Evolutionary conservation across 2,888 invertebrate species (phyloP).

Genomic region (Selenia dentaria): DNA sequence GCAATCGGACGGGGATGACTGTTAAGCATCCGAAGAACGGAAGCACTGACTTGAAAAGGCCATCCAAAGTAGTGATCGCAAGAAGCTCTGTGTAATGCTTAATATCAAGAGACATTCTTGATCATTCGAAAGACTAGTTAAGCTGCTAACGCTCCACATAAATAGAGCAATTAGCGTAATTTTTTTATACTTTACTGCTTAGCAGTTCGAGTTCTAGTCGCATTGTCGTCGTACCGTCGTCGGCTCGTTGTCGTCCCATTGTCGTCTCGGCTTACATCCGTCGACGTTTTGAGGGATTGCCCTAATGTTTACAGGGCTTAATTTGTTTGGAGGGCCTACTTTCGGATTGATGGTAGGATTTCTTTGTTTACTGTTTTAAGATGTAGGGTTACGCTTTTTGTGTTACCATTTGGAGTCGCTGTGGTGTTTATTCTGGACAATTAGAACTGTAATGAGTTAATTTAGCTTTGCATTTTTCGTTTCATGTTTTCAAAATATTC

Average conservation of each 20-base stretch:
- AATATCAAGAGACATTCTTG: too few relatives aligned
- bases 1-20: too few relatives aligned
- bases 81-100: too few relatives aligned
- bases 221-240: conserved; percentile 36
- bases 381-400: conserved; percentile 10
- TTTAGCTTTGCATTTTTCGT: too few relatives aligned
- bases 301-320: conserved; percentile 59
- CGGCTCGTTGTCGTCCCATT: conserved; percentile 41
- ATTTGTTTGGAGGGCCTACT: conserved; percentile 52
- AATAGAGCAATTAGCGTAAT: conserved; percentile 61
- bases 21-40: too few relatives aligned
- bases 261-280: conserved; percentile 48
- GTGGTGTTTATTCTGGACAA: conserved; percentile 8
- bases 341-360: conserved; percentile 46
- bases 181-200: conserved; percentile 65
- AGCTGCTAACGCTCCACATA: too few relatives aligned
- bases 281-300: conserved; percentile 62
- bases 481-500: too few relatives aligned
- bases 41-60: too few relatives aligned
- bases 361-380: conserved; percentile 39
- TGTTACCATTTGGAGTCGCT: conserved; percentile 2
- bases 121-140: too few relatives aligned
- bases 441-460: background rate
- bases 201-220: conserved; percentile 54
- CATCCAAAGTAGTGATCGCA: too few relatives aligned